These are phyloP conservation scores for Aspiorhynchus laticeps DNA, from an alignment of 2,113 vertebrate species.

Conservation along the genomic window DNA sequence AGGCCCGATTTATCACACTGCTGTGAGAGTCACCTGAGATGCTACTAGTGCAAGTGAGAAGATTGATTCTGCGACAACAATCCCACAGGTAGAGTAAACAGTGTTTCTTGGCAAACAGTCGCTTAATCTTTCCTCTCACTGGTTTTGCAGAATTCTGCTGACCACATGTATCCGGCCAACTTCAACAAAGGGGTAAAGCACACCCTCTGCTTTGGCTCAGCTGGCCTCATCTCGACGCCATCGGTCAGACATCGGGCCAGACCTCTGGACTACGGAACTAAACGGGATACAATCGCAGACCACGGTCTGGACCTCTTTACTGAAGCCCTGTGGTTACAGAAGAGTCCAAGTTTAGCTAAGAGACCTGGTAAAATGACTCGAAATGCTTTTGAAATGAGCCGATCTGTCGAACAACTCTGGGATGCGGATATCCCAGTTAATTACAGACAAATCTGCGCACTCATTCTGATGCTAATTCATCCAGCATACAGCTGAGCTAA, in stretches of 20 bases:
- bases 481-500: conserved; percentile 5
- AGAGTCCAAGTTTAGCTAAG: not conserved
- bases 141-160: conserved; percentile 14
- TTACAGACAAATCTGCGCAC: conserved; percentile 41
- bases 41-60: conserved; percentile 34
- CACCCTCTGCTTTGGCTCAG: conserved; percentile 17
- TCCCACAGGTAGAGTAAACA: conserved; percentile 52
- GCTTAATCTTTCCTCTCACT: conserved; percentile 50
- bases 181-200: conserved; percentile 41
- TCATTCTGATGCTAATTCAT: conserved; percentile 56
- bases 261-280: not conserved
- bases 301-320: not conserved
- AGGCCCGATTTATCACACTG: conserved; percentile 29
- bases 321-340: not conserved
- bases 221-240: not conserved
- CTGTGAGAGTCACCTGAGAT: conserved; percentile 4
- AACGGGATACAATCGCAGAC: not conserved
- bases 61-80: conserved; percentile 37
- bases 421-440: conserved; percentile 48
- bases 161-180: not conserved
- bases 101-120: conserved; percentile 49
- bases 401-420: conserved; percentile 26
- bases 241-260: conserved; percentile 2
- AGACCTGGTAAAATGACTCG: not conserved
- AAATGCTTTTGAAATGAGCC: conserved; percentile 5